These are phyloP conservation scores for Gambusia holbrooki DNA, from an alignment of 2,113 vertebrate genomes.

Conservation along the genomic window DNA sequence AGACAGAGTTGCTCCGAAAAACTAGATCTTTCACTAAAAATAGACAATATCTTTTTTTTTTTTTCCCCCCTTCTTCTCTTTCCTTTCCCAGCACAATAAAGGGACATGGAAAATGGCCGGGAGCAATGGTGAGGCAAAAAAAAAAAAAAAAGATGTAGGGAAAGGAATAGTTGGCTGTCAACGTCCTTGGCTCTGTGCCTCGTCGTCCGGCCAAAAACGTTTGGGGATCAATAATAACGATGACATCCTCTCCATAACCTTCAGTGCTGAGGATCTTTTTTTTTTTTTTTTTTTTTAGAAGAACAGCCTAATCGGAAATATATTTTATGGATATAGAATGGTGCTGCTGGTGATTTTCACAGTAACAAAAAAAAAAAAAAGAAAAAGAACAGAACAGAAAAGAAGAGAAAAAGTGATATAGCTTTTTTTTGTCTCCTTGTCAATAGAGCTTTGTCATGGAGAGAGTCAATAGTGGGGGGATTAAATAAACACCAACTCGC, in stretches of 20 bases:
- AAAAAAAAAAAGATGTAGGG: constrained; percentile 49
- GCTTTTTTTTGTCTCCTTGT: constrained; percentile 51
- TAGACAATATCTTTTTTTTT: constrained; percentile 35
- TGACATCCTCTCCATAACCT: constrained; percentile 54
- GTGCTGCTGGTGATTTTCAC: constrained; percentile 48
- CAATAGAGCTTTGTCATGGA: constrained; percentile 66
- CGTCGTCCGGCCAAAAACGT: constrained; percentile 44
- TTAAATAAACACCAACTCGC: constrained; percentile 65
- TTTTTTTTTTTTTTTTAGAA: background rate
- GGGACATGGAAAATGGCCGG: constrained; percentile 53
- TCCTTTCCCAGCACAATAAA: constrained; percentile 27
- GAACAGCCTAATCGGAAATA: constrained; percentile 59
- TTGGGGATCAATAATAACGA: constrained; percentile 65
- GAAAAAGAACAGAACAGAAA: too few species aligned
- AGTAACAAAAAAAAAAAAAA: constrained; percentile 4
- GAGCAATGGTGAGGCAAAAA: constrained; percentile 45
- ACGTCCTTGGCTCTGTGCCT: constrained; percentile 65
- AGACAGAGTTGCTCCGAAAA: constrained; percentile 30
- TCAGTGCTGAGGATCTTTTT: constrained; percentile 57
- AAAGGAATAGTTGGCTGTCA: constrained; percentile 60
- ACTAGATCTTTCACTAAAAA: constrained; percentile 62
- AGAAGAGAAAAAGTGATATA: constrained; percentile 28
- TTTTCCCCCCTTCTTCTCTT: background rate
- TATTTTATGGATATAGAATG: constrained; percentile 55
- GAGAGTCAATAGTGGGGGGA: constrained; percentile 63